These are phyloP conservation scores for Diadegma fenestrale DNA, from an alignment of 2,888 invertebrate species.

Conservation along the genomic window DNA sequence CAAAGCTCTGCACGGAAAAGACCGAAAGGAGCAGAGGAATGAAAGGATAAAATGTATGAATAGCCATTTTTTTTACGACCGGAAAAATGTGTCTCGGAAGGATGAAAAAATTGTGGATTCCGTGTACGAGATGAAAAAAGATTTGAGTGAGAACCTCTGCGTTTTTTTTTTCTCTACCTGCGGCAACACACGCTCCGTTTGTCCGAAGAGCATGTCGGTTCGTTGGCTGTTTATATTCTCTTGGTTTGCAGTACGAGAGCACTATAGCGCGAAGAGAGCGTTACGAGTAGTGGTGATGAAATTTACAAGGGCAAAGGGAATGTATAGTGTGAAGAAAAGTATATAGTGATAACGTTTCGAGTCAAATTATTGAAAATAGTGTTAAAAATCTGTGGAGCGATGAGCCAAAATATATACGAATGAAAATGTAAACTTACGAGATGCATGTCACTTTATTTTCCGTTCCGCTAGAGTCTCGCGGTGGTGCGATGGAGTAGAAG, in stretches of 20 bases:
- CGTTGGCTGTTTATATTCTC: conserved; percentile 9
- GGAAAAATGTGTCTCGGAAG: background rate
- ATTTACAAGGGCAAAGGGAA: background rate
- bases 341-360: background rate
- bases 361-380: conserved; percentile 19
- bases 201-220: conserved; percentile 36
- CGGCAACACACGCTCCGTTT: conserved; percentile 27
- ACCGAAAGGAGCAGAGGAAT: background rate
- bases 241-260: conserved; percentile 21
- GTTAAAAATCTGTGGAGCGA: background rate
- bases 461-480: background rate
- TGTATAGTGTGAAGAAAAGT: background rate
- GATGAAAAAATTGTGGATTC: background rate
- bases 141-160: conserved; percentile 54
- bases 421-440: background rate
- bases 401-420: background rate
- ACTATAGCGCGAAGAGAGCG: conserved; percentile 6
- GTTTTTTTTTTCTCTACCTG: conserved; percentile 58
- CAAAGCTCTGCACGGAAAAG: background rate
- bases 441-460: background rate
- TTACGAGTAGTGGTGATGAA: background rate
- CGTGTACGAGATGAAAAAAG: background rate
- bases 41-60: background rate
- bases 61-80: background rate
- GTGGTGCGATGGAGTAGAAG: background rate